A percentile compares a stretch with the other conserved stretches of the same genome.
These are phyloP conservation scores for Microhierax caerulescens DNA, from an alignment of 2,797 vertebrate species.

Conservation along the genomic window DNA sequence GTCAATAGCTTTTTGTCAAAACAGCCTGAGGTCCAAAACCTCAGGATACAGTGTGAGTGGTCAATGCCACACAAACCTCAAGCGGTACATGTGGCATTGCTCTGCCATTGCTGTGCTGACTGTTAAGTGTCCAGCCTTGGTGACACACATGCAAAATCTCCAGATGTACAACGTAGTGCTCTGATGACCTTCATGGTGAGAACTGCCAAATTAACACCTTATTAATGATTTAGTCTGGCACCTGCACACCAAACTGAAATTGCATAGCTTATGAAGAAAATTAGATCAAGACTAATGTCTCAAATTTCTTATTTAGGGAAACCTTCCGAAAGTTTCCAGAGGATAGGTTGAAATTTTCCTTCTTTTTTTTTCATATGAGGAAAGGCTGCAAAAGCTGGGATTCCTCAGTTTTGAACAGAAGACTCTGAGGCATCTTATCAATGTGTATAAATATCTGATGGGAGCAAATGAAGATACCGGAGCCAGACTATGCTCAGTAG, in stretches of 20 bases:
- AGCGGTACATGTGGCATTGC: not conserved
- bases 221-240: not conserved
- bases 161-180: not conserved
- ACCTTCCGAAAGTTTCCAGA: not conserved
- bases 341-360: not conserved
- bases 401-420: not conserved
- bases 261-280: not conserved
- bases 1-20: not conserved
- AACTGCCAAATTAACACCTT: not conserved
- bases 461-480: not conserved
- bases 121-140: not conserved
- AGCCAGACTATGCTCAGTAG: not conserved
- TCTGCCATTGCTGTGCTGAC: not conserved
- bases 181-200: not conserved
- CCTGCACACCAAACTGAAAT: not conserved
- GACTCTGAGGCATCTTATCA: not conserved
- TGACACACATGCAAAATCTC: not conserved
- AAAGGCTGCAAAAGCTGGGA: not conserved
- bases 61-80: rapidly evolving
- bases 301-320: not conserved
- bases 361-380: not conserved
- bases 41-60: not conserved
- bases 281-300: not conserved
- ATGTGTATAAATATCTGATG: not conserved
- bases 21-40: not conserved